phyloP scores from a whole-genome alignment of 2,888 invertebrate genomes.

The Hololepta plana region DNA sequence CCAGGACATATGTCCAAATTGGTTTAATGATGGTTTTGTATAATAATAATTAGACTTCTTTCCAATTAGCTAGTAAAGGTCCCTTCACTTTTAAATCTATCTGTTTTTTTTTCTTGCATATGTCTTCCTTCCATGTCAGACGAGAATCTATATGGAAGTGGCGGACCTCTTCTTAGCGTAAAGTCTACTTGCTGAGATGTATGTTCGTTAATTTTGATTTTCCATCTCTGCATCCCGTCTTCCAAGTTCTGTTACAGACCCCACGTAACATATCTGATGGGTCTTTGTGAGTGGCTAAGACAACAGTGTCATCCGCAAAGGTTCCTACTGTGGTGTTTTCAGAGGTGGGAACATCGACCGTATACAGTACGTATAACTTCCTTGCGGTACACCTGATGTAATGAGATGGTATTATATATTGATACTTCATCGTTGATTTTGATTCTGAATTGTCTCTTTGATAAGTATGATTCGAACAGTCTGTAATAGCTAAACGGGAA shows the following conservation, averaged over 20 bases:
- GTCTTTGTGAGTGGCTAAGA: constrained; percentile 6
- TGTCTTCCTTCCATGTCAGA: constrained; percentile 1
- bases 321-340: constrained; percentile 6
- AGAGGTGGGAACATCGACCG: constrained; percentile 8
- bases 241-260: no score
- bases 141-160: neutral
- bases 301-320: constrained; percentile 11
- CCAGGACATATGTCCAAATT: no score
- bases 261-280: no score
- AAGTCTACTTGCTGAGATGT: constrained; percentile 2
- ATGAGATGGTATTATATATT: constrained; percentile 5
- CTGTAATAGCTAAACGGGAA: no score
- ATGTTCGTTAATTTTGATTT: constrained; percentile 2
- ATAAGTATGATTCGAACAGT: no score
- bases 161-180: constrained; percentile 1
- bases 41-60: no score
- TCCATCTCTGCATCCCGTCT: constrained; percentile 1
- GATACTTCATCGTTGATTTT: no score
- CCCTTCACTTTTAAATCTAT: no score
- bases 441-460: no score
- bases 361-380: constrained; percentile 10
- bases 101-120: neutral
- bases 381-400: constrained; percentile 8
- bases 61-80: no score
- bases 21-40: no score